Percentiles rank a stretch among this genome's conserved stretches.
phyloP scores from a whole-genome alignment of 2,888 invertebrate genomes.

The Brachyptera risi region DNA sequence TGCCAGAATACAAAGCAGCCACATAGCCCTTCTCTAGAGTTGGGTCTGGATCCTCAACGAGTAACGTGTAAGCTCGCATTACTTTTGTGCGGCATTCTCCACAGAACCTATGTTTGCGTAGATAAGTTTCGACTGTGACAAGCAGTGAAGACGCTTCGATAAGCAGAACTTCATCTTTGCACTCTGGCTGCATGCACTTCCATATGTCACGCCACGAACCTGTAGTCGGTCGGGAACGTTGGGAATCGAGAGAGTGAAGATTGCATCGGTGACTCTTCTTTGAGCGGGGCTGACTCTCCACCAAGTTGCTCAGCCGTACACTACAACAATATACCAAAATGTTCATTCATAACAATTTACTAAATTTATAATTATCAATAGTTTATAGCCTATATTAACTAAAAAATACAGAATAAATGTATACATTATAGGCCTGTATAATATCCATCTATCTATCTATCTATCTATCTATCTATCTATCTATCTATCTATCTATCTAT shows the following conservation, averaged over 20 bases:
- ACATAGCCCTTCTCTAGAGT: conserved; percentile 87
- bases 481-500: no score
- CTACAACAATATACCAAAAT: conserved; percentile 47
- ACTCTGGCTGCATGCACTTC: conserved; percentile 77
- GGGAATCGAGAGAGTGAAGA: conserved; percentile 85
- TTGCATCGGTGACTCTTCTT: conserved; percentile 87
- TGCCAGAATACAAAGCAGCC: conserved; percentile 78
- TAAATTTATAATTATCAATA: no score
- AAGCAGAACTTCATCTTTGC: conserved; percentile 79
- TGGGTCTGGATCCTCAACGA: conserved; percentile 80
- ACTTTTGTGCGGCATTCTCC: conserved; percentile 92
- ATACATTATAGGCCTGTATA: no score
- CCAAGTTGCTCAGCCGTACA: conserved; percentile 68
- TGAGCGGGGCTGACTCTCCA: conserved; percentile 75
- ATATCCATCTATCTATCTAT: no score
- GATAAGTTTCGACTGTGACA: conserved; percentile 82
- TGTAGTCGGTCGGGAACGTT: conserved; percentile 64
- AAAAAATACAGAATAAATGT: no score
- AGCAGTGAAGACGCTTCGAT: conserved; percentile 81
- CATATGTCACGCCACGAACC: conserved; percentile 78
- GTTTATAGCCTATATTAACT: no score
- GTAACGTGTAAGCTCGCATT: conserved; percentile 74
- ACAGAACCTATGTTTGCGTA: conserved; percentile 90
- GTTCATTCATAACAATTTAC: no score
- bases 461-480: no score